These are phyloP conservation scores for Scolopax rusticola DNA, from an alignment of 2,797 vertebrate genomes.

Conservation along the genomic window DNA sequence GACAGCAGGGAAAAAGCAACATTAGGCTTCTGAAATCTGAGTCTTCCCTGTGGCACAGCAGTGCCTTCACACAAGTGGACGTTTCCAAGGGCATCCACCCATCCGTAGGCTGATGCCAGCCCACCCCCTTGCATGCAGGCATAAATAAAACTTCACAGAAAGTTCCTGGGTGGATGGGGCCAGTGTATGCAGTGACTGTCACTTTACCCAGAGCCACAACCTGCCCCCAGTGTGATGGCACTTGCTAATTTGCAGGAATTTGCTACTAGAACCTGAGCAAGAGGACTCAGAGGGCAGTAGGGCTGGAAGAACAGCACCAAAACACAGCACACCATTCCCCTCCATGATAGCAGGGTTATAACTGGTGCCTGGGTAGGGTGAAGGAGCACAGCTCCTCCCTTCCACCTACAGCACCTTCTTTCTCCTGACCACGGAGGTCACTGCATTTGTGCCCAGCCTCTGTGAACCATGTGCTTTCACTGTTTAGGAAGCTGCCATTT, in stretches of 20 bases:
- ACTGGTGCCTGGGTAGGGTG: background rate
- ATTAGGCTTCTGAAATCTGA: background rate
- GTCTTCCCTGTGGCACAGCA: background rate
- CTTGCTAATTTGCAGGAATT: background rate
- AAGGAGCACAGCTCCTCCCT: background rate
- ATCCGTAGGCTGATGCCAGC: background rate
- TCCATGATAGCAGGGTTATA: background rate
- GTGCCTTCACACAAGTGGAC: background rate
- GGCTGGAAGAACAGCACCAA: background rate
- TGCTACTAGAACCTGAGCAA: background rate
- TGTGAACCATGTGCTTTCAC: fast-evolving
- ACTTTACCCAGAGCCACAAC: background rate
- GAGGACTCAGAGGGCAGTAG: background rate
- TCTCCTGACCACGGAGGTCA: background rate
- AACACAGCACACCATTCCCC: background rate
- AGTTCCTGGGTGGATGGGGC: background rate
- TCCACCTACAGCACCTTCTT: background rate
- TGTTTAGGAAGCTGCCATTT: background rate
- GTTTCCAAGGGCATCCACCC: background rate
- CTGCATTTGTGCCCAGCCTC: background rate
- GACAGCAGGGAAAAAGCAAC: background rate
- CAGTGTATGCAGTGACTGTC: background rate
- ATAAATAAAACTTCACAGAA: background rate
- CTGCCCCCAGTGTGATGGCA: background rate
- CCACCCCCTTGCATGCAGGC: background rate